Evolutionary conservation across 35 echinoderm and acorn worm genomes (phyloP).

Genomic region (Eucidaris tribuloides): DNA sequence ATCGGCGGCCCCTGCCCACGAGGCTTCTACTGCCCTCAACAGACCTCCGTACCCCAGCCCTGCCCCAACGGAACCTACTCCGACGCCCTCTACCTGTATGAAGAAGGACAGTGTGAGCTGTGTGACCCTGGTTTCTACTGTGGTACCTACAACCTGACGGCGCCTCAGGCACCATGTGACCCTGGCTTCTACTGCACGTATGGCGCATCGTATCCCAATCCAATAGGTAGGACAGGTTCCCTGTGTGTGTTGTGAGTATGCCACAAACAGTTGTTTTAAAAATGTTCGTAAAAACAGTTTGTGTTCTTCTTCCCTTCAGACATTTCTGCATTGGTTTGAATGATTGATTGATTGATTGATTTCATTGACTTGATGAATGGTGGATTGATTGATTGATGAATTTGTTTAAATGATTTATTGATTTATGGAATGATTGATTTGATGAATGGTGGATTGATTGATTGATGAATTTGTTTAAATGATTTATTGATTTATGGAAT

Average conservation of each 20-base stretch:
- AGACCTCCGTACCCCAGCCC: conserved; percentile 56
- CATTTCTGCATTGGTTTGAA: no score
- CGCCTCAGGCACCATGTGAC: conserved; percentile 74
- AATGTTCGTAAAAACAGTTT: no score
- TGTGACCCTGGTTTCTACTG: conserved; percentile 89
- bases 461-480: no score
- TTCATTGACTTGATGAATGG: no score
- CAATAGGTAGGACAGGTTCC: conserved; percentile 80
- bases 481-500: no score
- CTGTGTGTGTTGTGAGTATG: no score
- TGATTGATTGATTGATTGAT: no score
- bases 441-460: no score
- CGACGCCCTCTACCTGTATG: conserved; percentile 33
- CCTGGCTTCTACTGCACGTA: conserved; percentile 79
- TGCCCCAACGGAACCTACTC: conserved; percentile 95
- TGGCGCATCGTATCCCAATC: conserved; percentile 81
- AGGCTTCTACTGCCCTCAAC: conserved; percentile 79
- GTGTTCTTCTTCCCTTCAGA: no score
- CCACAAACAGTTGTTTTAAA: background rate
- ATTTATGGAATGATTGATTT: no score
- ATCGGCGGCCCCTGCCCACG: conserved; percentile 87
- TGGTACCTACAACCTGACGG: conserved; percentile 77
- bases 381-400: no score
- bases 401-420: no score
- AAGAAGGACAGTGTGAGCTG: conserved; percentile 42